Conservation (phyloP, 2,888 invertebrate species). For the Nysson spinosus region DNA sequence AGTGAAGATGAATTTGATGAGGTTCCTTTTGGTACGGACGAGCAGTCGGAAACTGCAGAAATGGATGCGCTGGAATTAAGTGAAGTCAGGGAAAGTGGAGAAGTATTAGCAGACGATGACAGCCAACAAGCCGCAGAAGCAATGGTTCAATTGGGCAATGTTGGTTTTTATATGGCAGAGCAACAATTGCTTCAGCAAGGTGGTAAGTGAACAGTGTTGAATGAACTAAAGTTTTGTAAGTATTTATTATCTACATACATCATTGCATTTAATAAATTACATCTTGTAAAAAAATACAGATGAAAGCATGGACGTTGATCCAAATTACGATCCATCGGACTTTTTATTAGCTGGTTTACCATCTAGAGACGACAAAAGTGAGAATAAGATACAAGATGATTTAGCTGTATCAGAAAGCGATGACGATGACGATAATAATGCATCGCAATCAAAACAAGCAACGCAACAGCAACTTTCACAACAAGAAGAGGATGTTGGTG, state of each 20-base stretch:
- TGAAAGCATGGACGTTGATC: slow-evolving; percentile 87
- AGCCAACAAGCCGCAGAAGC: slow-evolving; percentile 86
- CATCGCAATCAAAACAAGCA: slow-evolving; percentile 57
- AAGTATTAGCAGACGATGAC: slow-evolving; percentile 79
- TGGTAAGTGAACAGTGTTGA: slow-evolving; percentile 34
- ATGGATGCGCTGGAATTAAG: slow-evolving; percentile 69
- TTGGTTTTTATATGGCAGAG: slow-evolving; percentile 81
- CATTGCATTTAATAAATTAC: neutral
- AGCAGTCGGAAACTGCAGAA: slow-evolving; percentile 74
- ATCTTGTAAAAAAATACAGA: slow-evolving; percentile 76
- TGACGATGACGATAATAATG: slow-evolving; percentile 79
- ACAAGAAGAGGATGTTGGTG: slow-evolving; percentile 79
- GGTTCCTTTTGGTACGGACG: slow-evolving; percentile 80
- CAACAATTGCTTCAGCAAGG: slow-evolving; percentile 75
- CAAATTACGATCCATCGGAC: slow-evolving; percentile 92
- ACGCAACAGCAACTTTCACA: slow-evolving; percentile 62
- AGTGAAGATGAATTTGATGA: slow-evolving; percentile 85
- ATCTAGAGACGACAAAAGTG: slow-evolving; percentile 73
- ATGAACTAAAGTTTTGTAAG: neutral
- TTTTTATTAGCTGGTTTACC: slow-evolving; percentile 83
- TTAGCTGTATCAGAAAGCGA: slow-evolving; percentile 89
- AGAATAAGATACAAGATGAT: slow-evolving; percentile 85
- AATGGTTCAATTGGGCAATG: slow-evolving; percentile 85
- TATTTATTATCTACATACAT: neutral
- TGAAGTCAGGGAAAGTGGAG: slow-evolving; percentile 68